phyloP scores from a whole-genome alignment of 2,113 vertebrate genomes.

The Meriones unguiculatus region DNA sequence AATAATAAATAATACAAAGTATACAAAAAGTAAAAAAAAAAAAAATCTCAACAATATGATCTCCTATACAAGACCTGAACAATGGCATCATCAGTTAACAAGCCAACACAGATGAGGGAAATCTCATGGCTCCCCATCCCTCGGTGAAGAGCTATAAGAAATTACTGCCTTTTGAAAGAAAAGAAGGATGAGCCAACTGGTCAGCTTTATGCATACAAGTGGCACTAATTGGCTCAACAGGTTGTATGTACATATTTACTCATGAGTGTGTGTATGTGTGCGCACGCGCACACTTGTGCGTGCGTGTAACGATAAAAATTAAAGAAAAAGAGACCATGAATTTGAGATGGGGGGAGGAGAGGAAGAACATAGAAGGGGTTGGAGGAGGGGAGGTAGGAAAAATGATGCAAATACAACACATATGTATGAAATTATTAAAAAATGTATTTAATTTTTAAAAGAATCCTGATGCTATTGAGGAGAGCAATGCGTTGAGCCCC shows the following conservation, averaged over 20 bases:
- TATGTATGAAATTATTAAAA: background rate
- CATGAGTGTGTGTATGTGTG: background rate
- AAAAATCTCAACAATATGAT: background rate
- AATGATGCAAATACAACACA: background rate
- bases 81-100: background rate
- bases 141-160: background rate
- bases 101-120: background rate
- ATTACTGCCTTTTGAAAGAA: background rate
- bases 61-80: background rate
- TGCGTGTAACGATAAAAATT: background rate
- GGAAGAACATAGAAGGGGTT: background rate
- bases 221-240: background rate
- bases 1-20: background rate
- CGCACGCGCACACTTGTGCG: background rate
- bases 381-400: background rate
- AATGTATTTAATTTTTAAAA: background rate
- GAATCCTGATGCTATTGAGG: background rate
- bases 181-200: background rate
- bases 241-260: background rate
- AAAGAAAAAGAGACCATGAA: background rate
- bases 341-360: background rate
- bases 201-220: background rate
- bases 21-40: background rate
- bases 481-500: background rate
- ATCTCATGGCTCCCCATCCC: background rate